Evolutionary conservation across 2,888 invertebrate species (phyloP), one percentile per base, ranked within the genome.

Genomic region (Polylopha cassiicola): DNA sequence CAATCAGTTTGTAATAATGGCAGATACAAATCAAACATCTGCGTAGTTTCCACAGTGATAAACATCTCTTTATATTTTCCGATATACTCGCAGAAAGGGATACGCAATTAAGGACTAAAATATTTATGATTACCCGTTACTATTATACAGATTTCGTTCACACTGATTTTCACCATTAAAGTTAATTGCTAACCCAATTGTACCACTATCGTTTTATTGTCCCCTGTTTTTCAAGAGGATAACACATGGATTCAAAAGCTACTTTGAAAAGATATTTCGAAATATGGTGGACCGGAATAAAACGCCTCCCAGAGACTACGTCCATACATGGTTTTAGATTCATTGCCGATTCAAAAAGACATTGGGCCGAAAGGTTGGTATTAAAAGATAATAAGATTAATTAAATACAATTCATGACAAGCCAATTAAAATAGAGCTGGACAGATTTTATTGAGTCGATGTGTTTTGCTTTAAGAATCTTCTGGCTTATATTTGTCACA

Each of bases 321-420:
- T 88, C 89, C 3, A 87, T 91, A 43, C 91, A 91, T 60, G 91
- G 91, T 2, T 87, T 89, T 49, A 80, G 85, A 53, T 91, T 88
- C 57, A 84, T 91, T 34, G 89, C 87, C 2, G 89, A 90, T 58
- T 67, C 75, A n/a, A 85, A 82, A 24, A 71, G 87, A 37, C 90
- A 89, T 64, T 90, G 90, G 89, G 74, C 84, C 1, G 90, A 90
- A 73, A 87, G 89, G 90, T 90, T 67, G 57, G 43, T 15, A 21
- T 43, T 37, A 45, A 43, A 36, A 18, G 24, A 8, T 1, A 39
- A 31, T 20, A 10, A 34, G 13, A 31, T 17, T 8, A n/a, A n/a
- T n/a, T n/a, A n/a, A n/a, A n/a, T n/a, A n/a, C n/a, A n/a, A n/a
- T n/a, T n/a, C n/a, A n/a, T n/a, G n/a, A n/a, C n/a, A n/a, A n/a